Percentiles rank a stretch among this genome's conserved stretches.
These are phyloP conservation scores for Bombus pascuorum DNA, from an alignment of 1,140 invertebrate species.

Conservation along the genomic window DNA sequence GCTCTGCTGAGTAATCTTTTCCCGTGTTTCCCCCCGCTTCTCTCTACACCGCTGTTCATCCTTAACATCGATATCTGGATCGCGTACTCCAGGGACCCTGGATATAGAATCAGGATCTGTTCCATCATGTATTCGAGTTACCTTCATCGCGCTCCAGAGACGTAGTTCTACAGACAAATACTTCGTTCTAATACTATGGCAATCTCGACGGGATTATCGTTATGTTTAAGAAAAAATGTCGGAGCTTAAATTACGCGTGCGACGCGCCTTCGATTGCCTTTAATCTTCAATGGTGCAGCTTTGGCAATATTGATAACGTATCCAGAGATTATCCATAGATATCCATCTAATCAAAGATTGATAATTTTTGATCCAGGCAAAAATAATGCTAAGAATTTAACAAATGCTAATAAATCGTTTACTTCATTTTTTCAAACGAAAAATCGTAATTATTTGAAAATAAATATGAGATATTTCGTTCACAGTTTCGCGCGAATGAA, in stretches of 20 bases:
- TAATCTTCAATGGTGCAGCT: background rate
- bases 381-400: background rate
- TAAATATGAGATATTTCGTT: no score
- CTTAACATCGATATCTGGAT: constrained; percentile 46
- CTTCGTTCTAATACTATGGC: background rate
- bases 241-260: background rate
- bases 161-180: background rate
- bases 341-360: no score
- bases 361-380: no score
- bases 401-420: background rate
- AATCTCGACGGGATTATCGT: constrained; percentile 3
- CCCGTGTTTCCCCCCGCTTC: no score
- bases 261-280: background rate
- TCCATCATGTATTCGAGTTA: constrained; percentile 49
- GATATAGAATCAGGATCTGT: constrained; percentile 56
- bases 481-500: background rate
- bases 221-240: background rate
- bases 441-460: no score
- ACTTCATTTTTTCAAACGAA: no score
- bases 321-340: no score
- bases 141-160: constrained; percentile 43
- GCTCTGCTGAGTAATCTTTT: constrained; percentile 37
- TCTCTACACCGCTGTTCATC: background rate
- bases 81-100: background rate
- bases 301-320: background rate